Evolutionary conservation across 2,888 invertebrate genomes (phyloP).

Genomic region (Halocaridina rubra): DNA sequence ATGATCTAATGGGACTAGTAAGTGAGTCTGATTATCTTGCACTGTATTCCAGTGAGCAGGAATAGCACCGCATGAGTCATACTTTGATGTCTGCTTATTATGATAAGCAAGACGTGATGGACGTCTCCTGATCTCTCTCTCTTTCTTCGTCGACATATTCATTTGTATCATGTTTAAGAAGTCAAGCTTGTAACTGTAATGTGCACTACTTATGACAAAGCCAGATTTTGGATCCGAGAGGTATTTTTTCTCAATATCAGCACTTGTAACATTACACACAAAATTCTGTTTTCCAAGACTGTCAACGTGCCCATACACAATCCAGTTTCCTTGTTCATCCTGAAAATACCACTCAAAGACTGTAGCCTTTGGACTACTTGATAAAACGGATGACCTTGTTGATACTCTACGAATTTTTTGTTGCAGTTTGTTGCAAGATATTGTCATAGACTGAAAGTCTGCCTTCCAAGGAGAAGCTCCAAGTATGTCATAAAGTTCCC

Average conservation of each 20-base stretch:
- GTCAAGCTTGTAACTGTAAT: slow-evolving; percentile 18
- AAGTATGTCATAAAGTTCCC: slow-evolving; percentile 10
- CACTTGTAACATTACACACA: slow-evolving; percentile 15
- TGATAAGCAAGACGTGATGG: slow-evolving; percentile 17
- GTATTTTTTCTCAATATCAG: slow-evolving; percentile 33
- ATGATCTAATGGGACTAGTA: neutral
- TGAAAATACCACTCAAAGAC: slow-evolving; percentile 35
- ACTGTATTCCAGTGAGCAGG: slow-evolving; percentile 23
- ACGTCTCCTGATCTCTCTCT: slow-evolving; percentile 26
- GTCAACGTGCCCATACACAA: slow-evolving; percentile 23
- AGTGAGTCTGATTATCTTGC: neutral
- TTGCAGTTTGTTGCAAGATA: neutral
- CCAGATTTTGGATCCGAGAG: neutral
- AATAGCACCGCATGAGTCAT: neutral
- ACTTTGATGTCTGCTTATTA: neutral
- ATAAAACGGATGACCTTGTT: slow-evolving; percentile 7
- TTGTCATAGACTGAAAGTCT: slow-evolving; percentile 10
- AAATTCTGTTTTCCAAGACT: slow-evolving; percentile 20
- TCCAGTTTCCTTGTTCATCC: slow-evolving; percentile 40
- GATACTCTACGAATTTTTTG: slow-evolving; percentile 27
- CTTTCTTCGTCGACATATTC: slow-evolving; percentile 4
- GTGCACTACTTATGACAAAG: neutral
- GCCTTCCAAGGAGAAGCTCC: slow-evolving; percentile 30
- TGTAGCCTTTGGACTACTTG: slow-evolving; percentile 13
- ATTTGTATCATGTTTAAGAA: slow-evolving; percentile 28